Conservation (phyloP, 2,888 invertebrate species). For the Plusia festucae region DNA sequence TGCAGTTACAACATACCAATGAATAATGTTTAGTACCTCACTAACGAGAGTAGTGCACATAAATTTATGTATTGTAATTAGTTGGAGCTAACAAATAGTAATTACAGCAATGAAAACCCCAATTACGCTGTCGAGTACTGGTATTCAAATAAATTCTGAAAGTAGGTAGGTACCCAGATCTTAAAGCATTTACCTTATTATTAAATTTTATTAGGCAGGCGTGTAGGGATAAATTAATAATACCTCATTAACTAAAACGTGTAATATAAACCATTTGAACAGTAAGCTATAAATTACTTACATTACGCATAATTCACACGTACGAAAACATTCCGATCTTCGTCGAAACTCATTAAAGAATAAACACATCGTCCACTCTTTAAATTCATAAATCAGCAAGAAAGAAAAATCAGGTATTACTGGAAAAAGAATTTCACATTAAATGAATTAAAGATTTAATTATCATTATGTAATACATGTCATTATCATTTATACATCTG, state of each 20-base stretch:
- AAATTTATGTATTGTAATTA: constrained; percentile 23
- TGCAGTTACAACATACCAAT: neutral
- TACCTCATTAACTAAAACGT: constrained; percentile 10
- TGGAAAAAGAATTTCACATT: constrained; percentile 25
- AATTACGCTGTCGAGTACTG: constrained; percentile 26
- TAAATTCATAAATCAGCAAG: constrained; percentile 25
- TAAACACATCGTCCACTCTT: constrained; percentile 32
- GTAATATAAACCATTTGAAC: constrained; percentile 18
- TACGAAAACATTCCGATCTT: constrained; percentile 16
- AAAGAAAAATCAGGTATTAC: constrained; percentile 1
- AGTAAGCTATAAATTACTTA: constrained; percentile 12
- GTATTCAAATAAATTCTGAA: constrained; percentile 37
- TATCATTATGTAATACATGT: constrained; percentile 13
- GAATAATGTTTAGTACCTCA: constrained; percentile 14
- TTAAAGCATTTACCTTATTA: constrained; percentile 5
- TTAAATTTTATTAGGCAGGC: constrained; percentile 2
- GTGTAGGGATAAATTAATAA: constrained; percentile 11
- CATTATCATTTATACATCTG: neutral
- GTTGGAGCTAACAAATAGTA: constrained; percentile 19
- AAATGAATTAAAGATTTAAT: constrained; percentile 49
- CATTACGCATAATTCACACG: constrained; percentile 12
- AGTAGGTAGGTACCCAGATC: constrained; percentile 8
- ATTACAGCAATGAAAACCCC: constrained; percentile 37
- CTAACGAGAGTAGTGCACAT: constrained; percentile 24
- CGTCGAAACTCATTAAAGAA: constrained; percentile 20